These are phyloP conservation scores for Ammospiza maritima DNA, from an alignment of 2,797 vertebrate genomes.

Conservation along the genomic window DNA sequence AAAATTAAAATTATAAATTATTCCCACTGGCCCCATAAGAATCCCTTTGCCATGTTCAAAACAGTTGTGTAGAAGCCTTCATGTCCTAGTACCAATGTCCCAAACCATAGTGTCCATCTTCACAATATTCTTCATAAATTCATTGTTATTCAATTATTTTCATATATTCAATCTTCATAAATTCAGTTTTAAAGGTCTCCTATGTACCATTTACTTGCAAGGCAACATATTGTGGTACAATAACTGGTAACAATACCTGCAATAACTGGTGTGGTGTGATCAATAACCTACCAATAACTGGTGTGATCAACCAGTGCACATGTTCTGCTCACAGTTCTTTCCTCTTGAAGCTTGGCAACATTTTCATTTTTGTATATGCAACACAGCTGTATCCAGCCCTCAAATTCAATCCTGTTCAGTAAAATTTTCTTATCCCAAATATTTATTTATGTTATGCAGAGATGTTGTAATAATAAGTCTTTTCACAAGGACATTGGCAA, in stretches of 20 bases:
- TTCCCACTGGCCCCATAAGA: background rate
- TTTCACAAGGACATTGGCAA: background rate
- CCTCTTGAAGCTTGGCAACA: constrained; percentile 85
- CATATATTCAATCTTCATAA: background rate
- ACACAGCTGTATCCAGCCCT: constrained; percentile 85
- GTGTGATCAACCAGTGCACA: constrained; percentile 85
- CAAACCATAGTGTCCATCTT: background rate
- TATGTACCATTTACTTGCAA: background rate
- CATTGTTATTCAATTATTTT: background rate
- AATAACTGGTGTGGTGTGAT: constrained; percentile 86
- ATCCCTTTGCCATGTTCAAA: background rate
- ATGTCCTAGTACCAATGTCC: background rate
- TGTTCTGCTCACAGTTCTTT: constrained; percentile 86
- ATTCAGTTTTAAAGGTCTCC: background rate
- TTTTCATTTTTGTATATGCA: constrained; percentile 82
- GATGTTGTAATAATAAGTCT: background rate
- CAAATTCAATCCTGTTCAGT: constrained; percentile 83
- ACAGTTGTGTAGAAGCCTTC: background rate
- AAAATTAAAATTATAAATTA: background rate
- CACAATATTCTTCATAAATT: background rate
- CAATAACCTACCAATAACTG: constrained; percentile 72
- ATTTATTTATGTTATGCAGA: background rate
- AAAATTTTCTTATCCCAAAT: background rate
- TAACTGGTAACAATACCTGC: constrained; percentile 73
- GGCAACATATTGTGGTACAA: background rate